Percentiles rank a stretch among this genome's conserved stretches.
These are phyloP conservation scores for Anseranas semipalmata DNA, from an alignment of 2,113 vertebrate species.

Conservation along the genomic window DNA sequence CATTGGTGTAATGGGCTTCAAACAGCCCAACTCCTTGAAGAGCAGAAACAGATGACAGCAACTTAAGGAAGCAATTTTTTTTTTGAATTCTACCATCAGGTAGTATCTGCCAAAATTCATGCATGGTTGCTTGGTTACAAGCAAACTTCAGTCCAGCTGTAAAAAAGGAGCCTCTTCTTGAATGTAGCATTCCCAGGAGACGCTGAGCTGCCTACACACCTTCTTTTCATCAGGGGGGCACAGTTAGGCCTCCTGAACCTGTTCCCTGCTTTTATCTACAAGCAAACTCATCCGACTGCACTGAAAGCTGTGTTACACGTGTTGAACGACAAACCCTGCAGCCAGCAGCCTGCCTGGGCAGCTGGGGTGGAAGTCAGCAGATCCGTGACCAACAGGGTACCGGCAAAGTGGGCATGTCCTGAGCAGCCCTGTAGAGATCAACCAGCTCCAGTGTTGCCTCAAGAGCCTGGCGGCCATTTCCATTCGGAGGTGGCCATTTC, in stretches of 20 bases:
- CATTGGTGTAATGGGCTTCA: neutral
- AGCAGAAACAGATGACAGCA: neutral
- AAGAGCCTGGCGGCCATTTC: fast-evolving
- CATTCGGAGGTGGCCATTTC: neutral
- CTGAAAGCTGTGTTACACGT: neutral
- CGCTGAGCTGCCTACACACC: neutral
- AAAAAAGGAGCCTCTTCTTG: neutral
- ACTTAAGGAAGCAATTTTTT: neutral
- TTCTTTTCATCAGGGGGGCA: neutral
- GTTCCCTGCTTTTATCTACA: neutral
- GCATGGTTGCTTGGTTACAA: too few species aligned
- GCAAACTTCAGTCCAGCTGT: neutral
- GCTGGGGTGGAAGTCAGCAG: neutral
- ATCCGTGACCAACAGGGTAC: neutral
- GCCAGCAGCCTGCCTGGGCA: neutral
- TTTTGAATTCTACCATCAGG: neutral
- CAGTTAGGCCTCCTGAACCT: neutral
- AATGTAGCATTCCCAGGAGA: neutral
- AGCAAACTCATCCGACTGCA: neutral
- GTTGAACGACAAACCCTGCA: neutral
- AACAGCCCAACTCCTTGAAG: neutral
- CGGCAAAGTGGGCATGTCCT: neutral
- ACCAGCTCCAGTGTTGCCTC: neutral
- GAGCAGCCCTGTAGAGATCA: neutral
- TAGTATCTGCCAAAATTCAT: neutral